phyloP scores from a whole-genome alignment of 2,797 vertebrate genomes.

The Setipinna tenuifilis region DNA sequence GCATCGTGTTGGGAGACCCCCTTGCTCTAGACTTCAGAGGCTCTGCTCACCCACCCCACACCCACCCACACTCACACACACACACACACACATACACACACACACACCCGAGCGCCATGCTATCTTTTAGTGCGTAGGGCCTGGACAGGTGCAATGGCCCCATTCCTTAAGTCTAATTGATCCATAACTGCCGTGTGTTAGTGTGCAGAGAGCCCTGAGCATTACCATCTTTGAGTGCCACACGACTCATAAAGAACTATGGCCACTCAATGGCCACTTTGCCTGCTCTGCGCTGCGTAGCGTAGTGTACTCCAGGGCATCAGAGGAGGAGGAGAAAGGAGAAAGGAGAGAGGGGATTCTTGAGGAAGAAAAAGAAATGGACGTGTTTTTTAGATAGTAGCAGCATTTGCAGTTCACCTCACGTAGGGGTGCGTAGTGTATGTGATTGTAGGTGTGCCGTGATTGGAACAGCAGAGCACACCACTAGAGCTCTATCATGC shows the following conservation, averaged over 20 bases:
- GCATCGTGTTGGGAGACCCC: too few relatives aligned
- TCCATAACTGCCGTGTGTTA: conserved; percentile 25
- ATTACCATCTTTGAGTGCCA: not conserved
- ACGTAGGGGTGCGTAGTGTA: too few relatives aligned
- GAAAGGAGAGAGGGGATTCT: too few relatives aligned
- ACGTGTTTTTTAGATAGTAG: too few relatives aligned
- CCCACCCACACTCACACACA: not conserved
- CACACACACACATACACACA: too few relatives aligned
- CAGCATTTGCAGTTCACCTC: too few relatives aligned
- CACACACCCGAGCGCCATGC: too few relatives aligned
- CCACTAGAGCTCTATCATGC: too few relatives aligned
- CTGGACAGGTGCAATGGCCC: conserved; percentile 2
- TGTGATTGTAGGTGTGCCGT: too few relatives aligned
- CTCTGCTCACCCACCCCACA: not conserved
- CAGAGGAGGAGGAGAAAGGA: not conserved
- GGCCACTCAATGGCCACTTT: not conserved
- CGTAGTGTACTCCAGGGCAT: not conserved
- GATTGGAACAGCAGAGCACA: too few relatives aligned
- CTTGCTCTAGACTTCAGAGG: conserved; percentile 30
- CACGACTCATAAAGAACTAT: conserved; percentile 25
- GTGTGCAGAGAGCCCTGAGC: not conserved
- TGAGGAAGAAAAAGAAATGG: too few relatives aligned
- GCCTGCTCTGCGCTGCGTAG: not conserved
- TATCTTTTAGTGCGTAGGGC: not conserved
- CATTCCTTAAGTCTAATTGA: conserved; percentile 38